A percentile compares a stretch with the other conserved stretches of the same genome.
phyloP scores from a whole-genome alignment of 2,888 invertebrate species.

The Apoderus coryli region DNA sequence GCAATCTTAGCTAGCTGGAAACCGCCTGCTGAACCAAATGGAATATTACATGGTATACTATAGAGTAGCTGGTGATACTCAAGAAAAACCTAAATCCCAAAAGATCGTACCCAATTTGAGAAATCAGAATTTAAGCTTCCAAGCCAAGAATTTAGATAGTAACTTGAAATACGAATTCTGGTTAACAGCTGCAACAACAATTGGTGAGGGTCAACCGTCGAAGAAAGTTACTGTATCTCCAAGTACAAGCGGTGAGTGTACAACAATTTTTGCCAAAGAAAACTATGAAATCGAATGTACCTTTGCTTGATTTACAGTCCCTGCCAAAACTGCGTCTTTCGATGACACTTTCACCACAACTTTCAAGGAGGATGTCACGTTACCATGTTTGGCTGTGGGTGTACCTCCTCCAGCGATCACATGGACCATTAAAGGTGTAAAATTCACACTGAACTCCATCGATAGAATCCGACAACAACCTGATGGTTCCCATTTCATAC shows the following conservation, averaged over 20 bases:
- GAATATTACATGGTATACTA: slow-evolving; percentile 84
- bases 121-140: slow-evolving; percentile 54
- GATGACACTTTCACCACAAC: slow-evolving; percentile 86
- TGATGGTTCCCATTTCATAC: slow-evolving; percentile 83
- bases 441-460: slow-evolving; percentile 61
- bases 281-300: slow-evolving; percentile 5
- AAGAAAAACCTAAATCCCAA: slow-evolving; percentile 49
- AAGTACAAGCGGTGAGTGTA: slow-evolving; percentile 52
- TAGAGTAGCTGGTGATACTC: slow-evolving; percentile 38
- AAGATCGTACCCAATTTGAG: slow-evolving; percentile 66
- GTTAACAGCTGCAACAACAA: slow-evolving; percentile 87
- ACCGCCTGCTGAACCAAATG: slow-evolving; percentile 84
- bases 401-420: slow-evolving; percentile 78
- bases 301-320: slow-evolving; percentile 42
- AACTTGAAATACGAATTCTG: slow-evolving; percentile 83
- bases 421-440: slow-evolving; percentile 77
- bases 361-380: slow-evolving; percentile 79
- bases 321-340: slow-evolving; percentile 89
- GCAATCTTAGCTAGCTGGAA: slow-evolving; percentile 91
- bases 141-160: slow-evolving; percentile 68
- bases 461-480: slow-evolving; percentile 73
- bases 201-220: slow-evolving; percentile 86
- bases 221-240: slow-evolving; percentile 76
- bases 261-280: too few relatives aligned
- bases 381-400: slow-evolving; percentile 86